Evolutionary conservation across 2,888 invertebrate species (phyloP).

Genomic region (Thecocarcelia acutangulata): DNA sequence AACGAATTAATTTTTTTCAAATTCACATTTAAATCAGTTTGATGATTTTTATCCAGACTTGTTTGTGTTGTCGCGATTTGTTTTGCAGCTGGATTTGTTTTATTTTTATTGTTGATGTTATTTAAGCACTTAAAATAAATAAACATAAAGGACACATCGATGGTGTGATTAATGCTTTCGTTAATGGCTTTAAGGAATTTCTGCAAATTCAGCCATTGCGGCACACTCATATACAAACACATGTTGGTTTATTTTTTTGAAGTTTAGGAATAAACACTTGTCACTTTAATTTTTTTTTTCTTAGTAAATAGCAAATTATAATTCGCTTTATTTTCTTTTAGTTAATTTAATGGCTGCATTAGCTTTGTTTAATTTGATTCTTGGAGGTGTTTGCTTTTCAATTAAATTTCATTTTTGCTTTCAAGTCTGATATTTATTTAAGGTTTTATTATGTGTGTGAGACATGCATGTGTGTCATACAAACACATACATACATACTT

Average conservation of each 20-base stretch:
- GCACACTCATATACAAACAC: conserved; percentile 67
- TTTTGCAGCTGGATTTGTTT: background rate
- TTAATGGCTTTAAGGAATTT: conserved; percentile 58
- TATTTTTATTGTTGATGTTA: conserved; percentile 4
- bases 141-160: conserved; percentile 63
- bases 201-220: conserved; percentile 62
- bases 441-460: too few relatives aligned
- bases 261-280: background rate
- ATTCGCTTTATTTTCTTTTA: background rate
- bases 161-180: conserved; percentile 55
- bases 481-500: background rate
- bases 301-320: too few relatives aligned
- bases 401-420: background rate
- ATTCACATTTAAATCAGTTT: conserved; percentile 47
- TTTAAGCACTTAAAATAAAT: conserved; percentile 64
- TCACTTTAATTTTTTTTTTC: background rate
- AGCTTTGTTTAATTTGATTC: background rate
- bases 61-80: background rate
- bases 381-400: background rate
- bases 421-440: background rate
- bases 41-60: conserved; percentile 41
- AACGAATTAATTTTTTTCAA: conserved; percentile 24
- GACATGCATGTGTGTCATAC: too few relatives aligned
- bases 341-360: background rate
- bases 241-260: conserved; percentile 43